Evolutionary conservation across 2,888 invertebrate species (phyloP).

Genomic region (Caenorhabditis zanzibari): DNA sequence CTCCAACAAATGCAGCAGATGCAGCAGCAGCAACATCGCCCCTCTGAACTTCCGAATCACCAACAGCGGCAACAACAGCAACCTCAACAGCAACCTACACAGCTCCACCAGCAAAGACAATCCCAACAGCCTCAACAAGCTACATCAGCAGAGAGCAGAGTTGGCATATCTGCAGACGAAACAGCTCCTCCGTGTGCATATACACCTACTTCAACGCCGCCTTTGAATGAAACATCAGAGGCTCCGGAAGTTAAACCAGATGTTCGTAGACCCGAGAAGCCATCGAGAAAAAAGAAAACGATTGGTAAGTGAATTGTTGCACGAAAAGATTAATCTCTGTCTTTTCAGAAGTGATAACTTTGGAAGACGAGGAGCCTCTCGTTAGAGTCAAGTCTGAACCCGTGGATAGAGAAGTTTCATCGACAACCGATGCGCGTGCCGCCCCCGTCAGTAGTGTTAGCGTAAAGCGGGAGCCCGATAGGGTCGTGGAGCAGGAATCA

Average conservation of each 20-base stretch:
- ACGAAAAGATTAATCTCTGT: not conserved
- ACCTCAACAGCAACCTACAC: not conserved
- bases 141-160: not conserved
- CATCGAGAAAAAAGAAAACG: slow-evolving; percentile 5
- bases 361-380: slow-evolving; percentile 18
- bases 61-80: slow-evolving; percentile 16
- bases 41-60: not conserved
- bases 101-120: not conserved
- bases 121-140: not conserved
- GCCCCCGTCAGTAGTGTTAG: not conserved
- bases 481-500: not conserved
- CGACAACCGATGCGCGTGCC: not conserved
- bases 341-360: slow-evolving; percentile 25
- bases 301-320: slow-evolving; percentile 7
- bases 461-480: not conserved
- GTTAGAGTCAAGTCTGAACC: slow-evolving; percentile 12
- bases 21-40: not conserved
- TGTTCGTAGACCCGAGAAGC: not conserved
- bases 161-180: slow-evolving; percentile 4
- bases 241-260: not conserved
- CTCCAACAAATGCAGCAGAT: not conserved
- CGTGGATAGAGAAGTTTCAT: slow-evolving; percentile 4
- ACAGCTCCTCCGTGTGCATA: slow-evolving; percentile 29
- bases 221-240: not conserved
- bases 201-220: not conserved